Evolutionary conservation across 2,888 invertebrate genomes (phyloP), one percentile per base, ranked within the genome.

Genomic region (Diarsia brunnea): DNA sequence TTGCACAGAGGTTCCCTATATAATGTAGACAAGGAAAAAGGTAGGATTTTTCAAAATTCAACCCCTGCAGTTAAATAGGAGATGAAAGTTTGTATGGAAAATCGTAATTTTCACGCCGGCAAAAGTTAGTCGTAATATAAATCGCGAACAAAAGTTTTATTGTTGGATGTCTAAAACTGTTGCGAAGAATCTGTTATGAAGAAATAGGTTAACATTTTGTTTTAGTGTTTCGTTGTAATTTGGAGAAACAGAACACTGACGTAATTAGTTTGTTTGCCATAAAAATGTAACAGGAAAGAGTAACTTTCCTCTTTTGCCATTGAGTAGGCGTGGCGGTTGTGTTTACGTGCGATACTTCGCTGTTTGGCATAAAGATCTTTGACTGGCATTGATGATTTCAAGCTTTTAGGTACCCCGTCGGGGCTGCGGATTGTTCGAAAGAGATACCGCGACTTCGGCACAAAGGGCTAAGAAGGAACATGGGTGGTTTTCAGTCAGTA

Each of bases 181-280:
- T 82, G 31, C 47, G 21, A 67, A 71, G 66, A 65, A 71, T 75
- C 66, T 71, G 60, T 65, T 71, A 68, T 73, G 49, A 73, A 73
- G 70, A 86, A 84, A 68, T 81, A 73, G 88, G 88, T 87, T 85
- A 86, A 75, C 73, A 76, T 69, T 66, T 69, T 51, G 63, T 78
- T 85, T 87, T 72, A 69, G 7, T 69, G 71, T 69, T 84, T 72
- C n/a, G 45, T 82, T 69, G 68, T 73, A 71, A 82, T 75, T 69
- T 65, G 12, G 21, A 27, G n/a, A 73, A 85, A 72, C 43, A 68
- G 70, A 67, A 55, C 76, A 66, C 53, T 75, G 47, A 61, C 31
- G 45, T 80, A 65, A 71, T 79, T 51, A 51, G 12, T 45, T 58
- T n/a, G n/a, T 67, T 73, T 72, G 11, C 5, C 11, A 70, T 55